Evolutionary conservation across 1,140 invertebrate genomes (phyloP), one percentile per base, ranked within the genome.

Genomic region (Nebria ingens): DNA sequence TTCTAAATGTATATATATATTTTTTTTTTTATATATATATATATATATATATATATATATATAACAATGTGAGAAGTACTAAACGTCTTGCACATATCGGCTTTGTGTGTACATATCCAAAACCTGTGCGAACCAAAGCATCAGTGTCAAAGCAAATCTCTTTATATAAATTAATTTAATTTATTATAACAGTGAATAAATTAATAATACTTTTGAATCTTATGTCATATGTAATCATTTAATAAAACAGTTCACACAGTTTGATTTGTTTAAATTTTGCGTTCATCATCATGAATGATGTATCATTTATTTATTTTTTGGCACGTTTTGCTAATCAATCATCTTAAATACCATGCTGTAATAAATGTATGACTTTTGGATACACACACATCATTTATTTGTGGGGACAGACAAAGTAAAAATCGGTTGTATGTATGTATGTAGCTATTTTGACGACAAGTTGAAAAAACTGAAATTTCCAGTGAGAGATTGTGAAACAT

Each of bases 61-160:
- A 17, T 45, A 45, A 45, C 40, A 45, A 45, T 45, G 40, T 45
- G 40, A 45, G 40, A 12, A 45, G 40, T 45, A 45, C 40, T 45
- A 11, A 45, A 45, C 40, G 40, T 12, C 4, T 45, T n/a, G 6
- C 25, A 34, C 25, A 34, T n/a, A 34, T 45, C 40, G 40, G 40
- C 17, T 12, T 45, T 45, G 15, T 45, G 40, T 45, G 40, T 45
- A 45, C 9, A 45, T 45, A 45, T 45, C 40, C 40, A 45, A 45
- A 45, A 45, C 15, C 9, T 45, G 40, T 45, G 15, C 40, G 17
- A 11, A 17, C 40, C 6, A n/a, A 34, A 34, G 25, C 25, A n/a
- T 34, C 6, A 9, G 6, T 34, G 25, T 34, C 6, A 34, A 34
- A 34, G 25, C 25, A 34, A 34, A 34, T 34, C 6, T 34, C n/a